These are phyloP conservation scores for Cephonodes hylas DNA, from an alignment of 2,888 invertebrate genomes.

Conservation along the genomic window DNA sequence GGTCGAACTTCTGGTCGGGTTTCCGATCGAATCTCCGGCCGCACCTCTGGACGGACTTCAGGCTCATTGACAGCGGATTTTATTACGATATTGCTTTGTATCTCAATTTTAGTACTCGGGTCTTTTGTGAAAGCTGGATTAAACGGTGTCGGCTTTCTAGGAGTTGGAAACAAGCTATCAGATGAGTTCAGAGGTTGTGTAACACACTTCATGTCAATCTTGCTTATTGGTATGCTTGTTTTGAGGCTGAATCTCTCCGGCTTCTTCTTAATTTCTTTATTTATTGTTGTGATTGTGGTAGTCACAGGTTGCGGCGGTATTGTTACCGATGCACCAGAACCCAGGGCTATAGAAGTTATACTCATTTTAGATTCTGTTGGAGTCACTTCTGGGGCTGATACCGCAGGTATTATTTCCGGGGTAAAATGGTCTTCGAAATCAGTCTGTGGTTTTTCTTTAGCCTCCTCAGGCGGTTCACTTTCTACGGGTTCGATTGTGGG, in stretches of 20 bases:
- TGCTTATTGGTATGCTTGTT: constrained; percentile 76
- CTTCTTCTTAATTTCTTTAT: constrained; percentile 58
- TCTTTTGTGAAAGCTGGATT: constrained; percentile 41
- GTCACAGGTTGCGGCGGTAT: constrained; percentile 33
- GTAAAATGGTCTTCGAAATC: constrained; percentile 70
- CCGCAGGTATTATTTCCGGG: constrained; percentile 55
- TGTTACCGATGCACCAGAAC: constrained; percentile 54
- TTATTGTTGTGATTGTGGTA: neutral
- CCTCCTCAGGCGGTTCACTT: constrained; percentile 32
- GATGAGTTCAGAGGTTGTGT: constrained; percentile 20
- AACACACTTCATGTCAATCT: constrained; percentile 73
- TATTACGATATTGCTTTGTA: constrained; percentile 70
- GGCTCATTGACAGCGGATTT: constrained; percentile 56
- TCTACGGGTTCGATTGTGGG: constrained; percentile 33
- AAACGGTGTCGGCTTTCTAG: constrained; percentile 34
- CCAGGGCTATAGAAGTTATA: constrained; percentile 58
- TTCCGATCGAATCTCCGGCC: constrained; percentile 15
- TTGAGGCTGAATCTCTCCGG: constrained; percentile 68
- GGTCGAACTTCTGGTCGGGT: constrained; percentile 14
- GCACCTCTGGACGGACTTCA: constrained; percentile 27
- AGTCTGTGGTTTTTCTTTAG: constrained; percentile 40
- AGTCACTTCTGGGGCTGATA: constrained; percentile 37
- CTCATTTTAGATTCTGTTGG: constrained; percentile 56
- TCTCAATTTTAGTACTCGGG: constrained; percentile 52
- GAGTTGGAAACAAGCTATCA: constrained; percentile 22